Evolutionary conservation across 2,888 invertebrate species (phyloP).

Genomic region (Hypomecis punctinalis): DNA sequence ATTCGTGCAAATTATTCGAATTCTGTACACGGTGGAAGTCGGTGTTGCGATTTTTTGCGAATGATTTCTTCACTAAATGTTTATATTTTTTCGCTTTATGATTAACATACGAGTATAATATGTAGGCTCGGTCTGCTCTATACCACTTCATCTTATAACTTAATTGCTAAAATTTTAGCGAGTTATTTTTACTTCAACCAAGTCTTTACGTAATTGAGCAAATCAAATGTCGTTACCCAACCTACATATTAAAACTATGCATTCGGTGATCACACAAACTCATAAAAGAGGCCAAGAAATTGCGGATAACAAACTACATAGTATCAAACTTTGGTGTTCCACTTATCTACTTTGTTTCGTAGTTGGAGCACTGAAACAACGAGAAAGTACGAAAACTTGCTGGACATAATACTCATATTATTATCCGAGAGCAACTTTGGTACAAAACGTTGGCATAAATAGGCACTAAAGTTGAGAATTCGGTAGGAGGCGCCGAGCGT

Average conservation of each 20-base stretch:
- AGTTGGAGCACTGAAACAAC: slow-evolving; percentile 21
- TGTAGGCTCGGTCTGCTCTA: no score
- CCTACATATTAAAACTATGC: slow-evolving; percentile 9
- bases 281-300: slow-evolving; percentile 20
- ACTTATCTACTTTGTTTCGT: slow-evolving; percentile 24
- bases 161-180: no score
- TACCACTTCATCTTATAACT: no score
- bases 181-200: neutral
- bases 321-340: slow-evolving; percentile 20
- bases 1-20: no score
- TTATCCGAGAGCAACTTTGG: slow-evolving; percentile 20
- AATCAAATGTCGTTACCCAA: neutral
- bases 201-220: neutral
- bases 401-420: slow-evolving; percentile 26
- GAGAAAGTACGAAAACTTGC: slow-evolving; percentile 24
- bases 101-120: no score
- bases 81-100: no score
- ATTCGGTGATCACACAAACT: neutral
- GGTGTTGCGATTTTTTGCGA: no score
- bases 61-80: no score
- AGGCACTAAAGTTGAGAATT: slow-evolving; percentile 47
- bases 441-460: slow-evolving; percentile 27
- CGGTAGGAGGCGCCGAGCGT: slow-evolving; percentile 45
- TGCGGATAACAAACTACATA: slow-evolving; percentile 18
- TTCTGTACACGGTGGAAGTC: no score